phyloP scores from a whole-genome alignment of 2,888 invertebrate genomes.

The Temnothorax rugatulus region DNA sequence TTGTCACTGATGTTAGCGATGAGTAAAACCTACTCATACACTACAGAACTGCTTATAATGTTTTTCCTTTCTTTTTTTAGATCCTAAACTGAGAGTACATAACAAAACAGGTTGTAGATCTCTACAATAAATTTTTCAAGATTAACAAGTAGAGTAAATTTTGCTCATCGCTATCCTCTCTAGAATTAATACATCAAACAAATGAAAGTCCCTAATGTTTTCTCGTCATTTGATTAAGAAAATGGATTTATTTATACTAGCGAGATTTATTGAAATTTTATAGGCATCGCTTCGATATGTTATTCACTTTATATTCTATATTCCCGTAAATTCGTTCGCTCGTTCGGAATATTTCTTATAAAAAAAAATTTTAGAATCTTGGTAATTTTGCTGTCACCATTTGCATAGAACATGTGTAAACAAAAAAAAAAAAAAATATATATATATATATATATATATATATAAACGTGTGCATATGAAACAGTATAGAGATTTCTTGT shows the following conservation, averaged over 20 bases:
- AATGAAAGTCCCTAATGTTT: slow-evolving; percentile 53
- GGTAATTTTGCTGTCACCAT: background rate
- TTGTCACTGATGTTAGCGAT: background rate
- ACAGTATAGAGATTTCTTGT: slow-evolving; percentile 22
- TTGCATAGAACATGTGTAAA: background rate
- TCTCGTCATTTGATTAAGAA: slow-evolving; percentile 15
- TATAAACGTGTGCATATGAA: background rate
- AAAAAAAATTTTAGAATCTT: background rate
- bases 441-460: background rate
- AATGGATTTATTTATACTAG: slow-evolving; percentile 19
- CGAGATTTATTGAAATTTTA: slow-evolving; percentile 12
- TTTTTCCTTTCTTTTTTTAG: background rate
- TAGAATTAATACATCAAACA: slow-evolving; percentile 41
- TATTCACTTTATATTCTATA: background rate
- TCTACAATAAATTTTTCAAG: background rate
- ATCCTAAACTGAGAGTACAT: background rate
- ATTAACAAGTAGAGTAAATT: slow-evolving; percentile 7
- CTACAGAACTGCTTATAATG: background rate
- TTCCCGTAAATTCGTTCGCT: background rate
- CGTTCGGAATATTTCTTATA: background rate
- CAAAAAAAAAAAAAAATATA: background rate
- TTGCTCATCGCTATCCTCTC: background rate
- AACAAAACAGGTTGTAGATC: background rate
- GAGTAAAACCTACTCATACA: slow-evolving; percentile 1
- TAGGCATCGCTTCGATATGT: background rate